Percentiles rank a stretch among this genome's conserved stretches.
Evolutionary conservation across 2,113 vertebrate species (phyloP).

Genomic region (Elaphurus davidianus): DNA sequence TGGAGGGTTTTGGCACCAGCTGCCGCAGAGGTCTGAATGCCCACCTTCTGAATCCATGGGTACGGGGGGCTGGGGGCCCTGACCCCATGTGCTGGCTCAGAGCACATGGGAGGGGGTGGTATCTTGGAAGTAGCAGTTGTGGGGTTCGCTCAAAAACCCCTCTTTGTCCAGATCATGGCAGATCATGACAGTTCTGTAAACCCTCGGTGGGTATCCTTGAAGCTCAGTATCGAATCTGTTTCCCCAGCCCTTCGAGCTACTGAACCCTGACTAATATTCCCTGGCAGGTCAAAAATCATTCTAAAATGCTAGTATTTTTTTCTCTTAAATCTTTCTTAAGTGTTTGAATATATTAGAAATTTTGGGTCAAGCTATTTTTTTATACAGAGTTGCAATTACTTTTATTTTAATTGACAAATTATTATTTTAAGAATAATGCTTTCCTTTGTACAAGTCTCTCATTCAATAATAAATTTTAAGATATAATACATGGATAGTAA

Average conservation of each 20-base stretch:
- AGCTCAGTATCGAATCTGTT: neutral
- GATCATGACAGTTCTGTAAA: neutral
- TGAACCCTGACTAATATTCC: neutral
- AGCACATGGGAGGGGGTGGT: neutral
- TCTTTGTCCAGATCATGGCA: neutral
- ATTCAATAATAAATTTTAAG: neutral
- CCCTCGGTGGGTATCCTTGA: neutral
- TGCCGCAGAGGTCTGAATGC: neutral
- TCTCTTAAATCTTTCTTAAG: neutral
- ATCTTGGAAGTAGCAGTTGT: neutral
- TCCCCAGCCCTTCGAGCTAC: neutral
- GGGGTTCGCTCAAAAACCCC: rapidly evolving
- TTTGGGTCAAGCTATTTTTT: neutral
- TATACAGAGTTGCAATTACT: neutral
- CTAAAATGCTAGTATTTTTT: neutral
- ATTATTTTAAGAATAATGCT: neutral
- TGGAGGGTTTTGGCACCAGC: neutral
- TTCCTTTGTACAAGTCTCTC: neutral
- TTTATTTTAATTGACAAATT: slow-evolving; percentile 26
- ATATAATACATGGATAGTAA: neutral
- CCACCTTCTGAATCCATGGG: neutral
- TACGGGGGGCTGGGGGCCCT: neutral
- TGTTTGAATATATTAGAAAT: neutral
- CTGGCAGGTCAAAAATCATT: neutral
- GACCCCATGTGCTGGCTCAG: neutral